Base-by-base conservation (phyloP, 2,113 vertebrate species). In the Rhadina sibilatrix region DNA sequence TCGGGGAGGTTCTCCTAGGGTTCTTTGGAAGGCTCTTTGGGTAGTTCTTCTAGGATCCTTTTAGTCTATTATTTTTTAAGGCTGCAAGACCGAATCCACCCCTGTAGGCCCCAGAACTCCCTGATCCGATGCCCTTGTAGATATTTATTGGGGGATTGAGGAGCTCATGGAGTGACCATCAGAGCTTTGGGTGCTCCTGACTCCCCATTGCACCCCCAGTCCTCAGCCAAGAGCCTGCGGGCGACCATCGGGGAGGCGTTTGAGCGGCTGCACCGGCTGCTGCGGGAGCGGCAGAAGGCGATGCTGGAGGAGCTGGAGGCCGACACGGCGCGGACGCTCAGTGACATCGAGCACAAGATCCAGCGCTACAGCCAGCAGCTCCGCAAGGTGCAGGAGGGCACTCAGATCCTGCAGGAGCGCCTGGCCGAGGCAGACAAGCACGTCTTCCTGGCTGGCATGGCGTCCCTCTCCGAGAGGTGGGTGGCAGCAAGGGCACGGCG, bases 271-370 rank as follows among this genome's bases (percentile, higher is more conserved):
- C 99, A 99, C 97, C 98, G 99, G 40, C 98, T 99, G 95, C 98
- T 99, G 79, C 98, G 99, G 0, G 99, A 99, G 96, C 98, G 99
- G n/a, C 99, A 99, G 97, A 99, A 99, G 97, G 98, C 98, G 83
- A 99, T 99, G 99, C 97, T 99, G 97, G 99, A 99, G 93, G 99
- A 99, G 97, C 98, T 99, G 97, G 99, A 99, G 98, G 98, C 98
- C 0, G 99, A 99, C 95, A 99, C 99, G 0, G 99, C 98, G 1
- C 98, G 99, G 77, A 99, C 99, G 1, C 98, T 99, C 65, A 97
- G 98, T 0, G 99, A 99, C 98, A 99, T 99, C 3, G 99, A 99
- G 97, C 99, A 99, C 97, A 99, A 99, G 97, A 99, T 99, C 96
- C 99, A 99, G 92, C 98, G 99, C 87, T 99, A 99, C 97, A 99